Percentiles rank a stretch among this genome's conserved stretches.
Conservation (phyloP, 2,113 vertebrate genomes). For the Telmatochromis sp. region DNA sequence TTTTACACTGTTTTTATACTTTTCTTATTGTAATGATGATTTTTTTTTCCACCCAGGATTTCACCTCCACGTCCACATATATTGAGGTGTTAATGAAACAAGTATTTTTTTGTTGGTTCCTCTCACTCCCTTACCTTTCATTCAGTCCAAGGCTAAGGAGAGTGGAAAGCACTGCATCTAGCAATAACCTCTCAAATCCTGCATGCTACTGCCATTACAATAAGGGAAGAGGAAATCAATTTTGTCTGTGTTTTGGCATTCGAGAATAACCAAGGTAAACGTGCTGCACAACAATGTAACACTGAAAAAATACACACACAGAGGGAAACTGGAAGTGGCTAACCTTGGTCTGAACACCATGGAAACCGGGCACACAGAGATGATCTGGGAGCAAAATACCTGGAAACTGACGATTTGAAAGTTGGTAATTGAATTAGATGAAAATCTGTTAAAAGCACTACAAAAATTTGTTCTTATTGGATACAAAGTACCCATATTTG, state of each 20-base stretch:
- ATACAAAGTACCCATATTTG: background rate
- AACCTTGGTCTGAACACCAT: conserved; percentile 60
- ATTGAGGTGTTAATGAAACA: conserved; percentile 9
- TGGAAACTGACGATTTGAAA: background rate
- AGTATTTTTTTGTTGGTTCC: background rate
- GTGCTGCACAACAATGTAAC: background rate
- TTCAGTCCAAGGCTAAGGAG: conserved; percentile 45
- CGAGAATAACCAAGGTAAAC: conserved; percentile 58
- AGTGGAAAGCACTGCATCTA: conserved; percentile 17
- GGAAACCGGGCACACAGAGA: conserved; percentile 30
- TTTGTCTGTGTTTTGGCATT: conserved; percentile 31
- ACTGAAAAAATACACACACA: background rate
- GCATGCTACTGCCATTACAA: conserved; percentile 30
- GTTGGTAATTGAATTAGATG: background rate
- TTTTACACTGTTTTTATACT: background rate
- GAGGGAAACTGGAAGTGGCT: conserved; percentile 9
- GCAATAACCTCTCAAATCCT: conserved; percentile 34
- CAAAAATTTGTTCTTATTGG: background rate
- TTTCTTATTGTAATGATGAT: background rate
- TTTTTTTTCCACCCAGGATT: background rate
- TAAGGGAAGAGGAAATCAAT: conserved; percentile 51
- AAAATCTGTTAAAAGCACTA: background rate
- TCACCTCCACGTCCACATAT: background rate
- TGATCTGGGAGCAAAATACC: background rate
- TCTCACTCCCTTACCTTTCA: conserved; percentile 4